Conservation (phyloP, 1,140 invertebrate genomes). For the Cotesia vestalis region DNA sequence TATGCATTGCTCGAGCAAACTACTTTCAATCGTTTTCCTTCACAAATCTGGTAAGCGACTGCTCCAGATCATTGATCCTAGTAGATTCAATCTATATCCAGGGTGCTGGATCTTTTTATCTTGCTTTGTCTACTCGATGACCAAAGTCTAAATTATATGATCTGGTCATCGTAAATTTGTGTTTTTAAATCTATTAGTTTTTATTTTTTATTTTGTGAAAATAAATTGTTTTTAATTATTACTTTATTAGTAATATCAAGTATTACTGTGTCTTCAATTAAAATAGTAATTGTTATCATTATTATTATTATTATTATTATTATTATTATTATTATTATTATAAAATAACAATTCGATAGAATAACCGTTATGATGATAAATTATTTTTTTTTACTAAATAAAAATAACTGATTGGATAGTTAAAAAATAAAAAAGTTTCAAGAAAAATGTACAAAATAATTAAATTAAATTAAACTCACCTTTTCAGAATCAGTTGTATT, state of each 20-base stretch:
- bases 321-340: too few species aligned
- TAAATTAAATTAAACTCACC: constrained; percentile 69
- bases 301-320: too few species aligned
- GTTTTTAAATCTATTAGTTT: too few species aligned
- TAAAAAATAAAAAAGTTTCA: not conserved
- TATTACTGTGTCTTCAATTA: too few species aligned
- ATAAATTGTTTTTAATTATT: too few species aligned
- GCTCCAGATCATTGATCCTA: constrained; percentile 39
- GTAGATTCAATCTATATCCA: constrained; percentile 3
- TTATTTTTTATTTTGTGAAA: constrained; percentile 9
- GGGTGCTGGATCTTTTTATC: constrained; percentile 23
- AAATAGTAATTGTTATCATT: too few species aligned
- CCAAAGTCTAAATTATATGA: not conserved
- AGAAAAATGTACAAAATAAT: constrained; percentile 18
- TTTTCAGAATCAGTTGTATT: constrained; percentile 95
- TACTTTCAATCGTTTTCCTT: constrained; percentile 15
- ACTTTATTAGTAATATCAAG: too few species aligned
- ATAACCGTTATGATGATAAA: too few species aligned
- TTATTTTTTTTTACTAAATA: too few species aligned
- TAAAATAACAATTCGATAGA: too few species aligned
- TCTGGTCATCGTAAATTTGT: not conserved
- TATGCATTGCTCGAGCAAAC: constrained; percentile 17
- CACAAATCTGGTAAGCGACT: constrained; percentile 36
- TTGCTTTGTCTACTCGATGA: not conserved
- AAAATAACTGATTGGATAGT: too few species aligned